Base-by-base conservation (phyloP, 2,113 vertebrate genomes). In the Xyliphius kryptos region DNA sequence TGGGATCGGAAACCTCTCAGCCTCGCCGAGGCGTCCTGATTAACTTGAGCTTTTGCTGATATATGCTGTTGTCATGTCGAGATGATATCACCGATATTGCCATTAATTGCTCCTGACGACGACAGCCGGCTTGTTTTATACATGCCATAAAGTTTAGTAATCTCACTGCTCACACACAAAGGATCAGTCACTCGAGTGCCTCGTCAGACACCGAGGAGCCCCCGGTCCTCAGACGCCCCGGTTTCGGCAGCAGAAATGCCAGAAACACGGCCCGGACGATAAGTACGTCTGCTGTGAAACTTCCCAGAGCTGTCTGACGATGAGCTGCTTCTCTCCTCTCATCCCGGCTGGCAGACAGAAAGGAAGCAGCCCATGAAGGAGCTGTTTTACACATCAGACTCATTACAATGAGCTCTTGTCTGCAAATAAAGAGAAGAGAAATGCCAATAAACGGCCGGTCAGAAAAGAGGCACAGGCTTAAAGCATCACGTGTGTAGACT, bases 371-470 rank as follows among this genome's bases (percentile, higher is more conserved):
- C 67, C 57, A 54, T 63, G 41, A 5, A 14, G 26, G 40, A 47
- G 26, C 73, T 81, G 81, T 26, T 80, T 77, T 80, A 69, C 62
- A 56, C 78, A 81, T 81, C 57, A 77, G 36, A 1, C 61, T 71
- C 66, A 49, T 63, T 50, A n/a, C 63, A 50, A 10, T 64, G 62
- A 63, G 47, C 37, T 11, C 48, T 52, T 38, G 20, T 26, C 21
- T 38, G n/a, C 47, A 50, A 32, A 52, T 59, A 14, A 21, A 26
- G 19, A 32, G 26, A 6, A 32, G 26, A 32, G 26, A 6, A 32
- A 32, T 6, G 26, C 26, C 26, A 32, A 32, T 32, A 32, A 32
- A 3, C 2, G 26, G 26, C 26, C 26, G 26, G 26, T 32, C 26
- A 32, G 26, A 32, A 32, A 2, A 5, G 26, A 2, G 26, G 26